Evolutionary conservation across 1,140 invertebrate genomes (phyloP).

Genomic region (Ridgeia piscesae): DNA sequence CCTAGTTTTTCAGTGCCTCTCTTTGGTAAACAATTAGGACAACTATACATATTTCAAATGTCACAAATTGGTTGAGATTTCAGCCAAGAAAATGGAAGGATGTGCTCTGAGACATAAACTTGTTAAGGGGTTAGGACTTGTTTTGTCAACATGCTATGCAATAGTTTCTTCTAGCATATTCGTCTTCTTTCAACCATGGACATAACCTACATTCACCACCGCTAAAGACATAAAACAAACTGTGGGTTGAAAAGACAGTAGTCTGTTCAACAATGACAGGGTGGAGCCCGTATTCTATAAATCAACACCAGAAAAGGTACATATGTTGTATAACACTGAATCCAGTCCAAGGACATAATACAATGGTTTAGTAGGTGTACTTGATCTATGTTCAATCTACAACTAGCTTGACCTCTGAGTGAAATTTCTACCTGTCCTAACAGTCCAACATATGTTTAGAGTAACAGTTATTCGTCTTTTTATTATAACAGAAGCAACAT

Average conservation of each 20-base stretch:
- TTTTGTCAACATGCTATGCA: background rate
- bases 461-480: background rate
- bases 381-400: background rate
- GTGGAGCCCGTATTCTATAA: background rate
- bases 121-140: no score
- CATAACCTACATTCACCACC: background rate
- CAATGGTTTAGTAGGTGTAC: background rate
- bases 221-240: background rate
- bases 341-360: background rate
- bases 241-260: background rate
- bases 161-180: background rate
- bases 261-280: background rate
- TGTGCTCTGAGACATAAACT: no score
- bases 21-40: background rate
- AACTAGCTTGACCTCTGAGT: background rate
- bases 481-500: background rate
- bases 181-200: background rate
- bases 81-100: background rate
- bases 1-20: background rate
- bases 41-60: background rate
- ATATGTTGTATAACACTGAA: background rate
- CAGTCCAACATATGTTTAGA: background rate
- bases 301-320: background rate
- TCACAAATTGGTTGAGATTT: background rate
- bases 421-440: background rate